Base-by-base conservation (phyloP, 1,140 invertebrate species). In the Achatina immaculata region DNA sequence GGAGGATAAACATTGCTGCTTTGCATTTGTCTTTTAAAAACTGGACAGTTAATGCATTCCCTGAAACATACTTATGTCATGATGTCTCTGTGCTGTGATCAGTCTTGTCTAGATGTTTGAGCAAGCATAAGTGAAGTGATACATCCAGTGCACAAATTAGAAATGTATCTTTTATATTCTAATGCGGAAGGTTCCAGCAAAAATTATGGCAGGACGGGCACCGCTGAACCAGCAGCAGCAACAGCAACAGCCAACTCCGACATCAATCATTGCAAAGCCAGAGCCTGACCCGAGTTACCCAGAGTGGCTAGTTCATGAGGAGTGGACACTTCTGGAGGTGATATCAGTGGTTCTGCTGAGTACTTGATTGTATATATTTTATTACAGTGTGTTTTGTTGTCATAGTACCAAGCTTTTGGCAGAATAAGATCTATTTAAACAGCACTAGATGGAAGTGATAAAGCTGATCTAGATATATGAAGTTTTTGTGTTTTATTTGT, bases 281-380 rank as follows among this genome's bases (percentile, higher is more conserved):
- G 83, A 83, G 31, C 91, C 91, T 55, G 92, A 94, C 82, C 78
- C 78, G 43, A 80, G 51, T 31, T 80, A 80, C 40, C 94, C 95
- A 38, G 96, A 97, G 83, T 98, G 97, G 97, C 93, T 95, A 36
- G 94, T 97, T 38, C 94, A 96, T 86, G 97, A 98, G 90, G 97
- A 99, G 89, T 96, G 95, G 93, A 93, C 95, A 24, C 92, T 98
- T 14, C 90, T 98, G 34, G 93, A 94, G 90, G 93, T 94, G 45
- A 24, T 51, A 9, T 66, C 45, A 72, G 7, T 58, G 14, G 38
- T 24, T 62, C 40, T 38, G 68, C 65, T 58, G 16, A 75, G 16
- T 75, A 4, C 7, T 4, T 81, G 6, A 28, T 21, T 77, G 38
- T 11, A 28, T 51, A 38, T 40, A 72, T 42, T 72, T 72, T 72